Conservation (phyloP, 1,140 invertebrate genomes). For the Euschistus heros region DNA sequence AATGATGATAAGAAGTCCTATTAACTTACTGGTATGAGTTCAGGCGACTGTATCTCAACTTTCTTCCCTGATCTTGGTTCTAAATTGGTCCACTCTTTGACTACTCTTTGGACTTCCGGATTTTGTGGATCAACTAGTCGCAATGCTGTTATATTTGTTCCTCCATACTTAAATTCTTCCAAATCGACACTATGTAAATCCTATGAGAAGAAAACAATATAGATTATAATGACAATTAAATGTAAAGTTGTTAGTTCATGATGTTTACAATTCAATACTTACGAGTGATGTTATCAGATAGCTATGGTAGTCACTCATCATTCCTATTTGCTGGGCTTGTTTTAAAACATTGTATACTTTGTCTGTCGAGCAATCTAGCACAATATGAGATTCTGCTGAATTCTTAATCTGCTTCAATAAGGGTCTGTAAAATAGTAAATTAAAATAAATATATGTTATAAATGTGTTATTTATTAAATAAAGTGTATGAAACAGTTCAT, state of each 20-base stretch:
- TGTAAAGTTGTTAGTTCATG: not conserved
- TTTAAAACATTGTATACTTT: conserved; percentile 75
- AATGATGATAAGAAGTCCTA: too few species aligned
- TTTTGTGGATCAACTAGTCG: conserved; percentile 68
- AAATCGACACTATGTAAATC: conserved; percentile 82
- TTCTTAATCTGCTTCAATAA: conserved; percentile 85
- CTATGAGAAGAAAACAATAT: conserved; percentile 39
- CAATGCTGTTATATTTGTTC: conserved; percentile 85
- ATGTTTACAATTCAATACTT: conserved; percentile 32
- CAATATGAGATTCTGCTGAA: conserved; percentile 78
- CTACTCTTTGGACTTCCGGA: conserved; percentile 54
- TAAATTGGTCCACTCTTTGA: conserved; percentile 65
- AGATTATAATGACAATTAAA: not conserved
- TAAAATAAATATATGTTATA: not conserved
- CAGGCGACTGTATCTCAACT: conserved; percentile 42
- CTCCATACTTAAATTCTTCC: conserved; percentile 87
- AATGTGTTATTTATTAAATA: too few species aligned
- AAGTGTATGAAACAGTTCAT: too few species aligned
- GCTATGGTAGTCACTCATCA: conserved; percentile 88
- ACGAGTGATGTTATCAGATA: conserved; percentile 83
- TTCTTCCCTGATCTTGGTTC: conserved; percentile 52
- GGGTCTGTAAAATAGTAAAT: conserved; percentile 46
- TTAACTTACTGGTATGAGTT: conserved; percentile 25
- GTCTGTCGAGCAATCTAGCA: conserved; percentile 79
- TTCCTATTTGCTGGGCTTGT: conserved; percentile 87